Base-by-base conservation (phyloP, 2,888 invertebrate genomes). In the Trichopria drosophilae region DNA sequence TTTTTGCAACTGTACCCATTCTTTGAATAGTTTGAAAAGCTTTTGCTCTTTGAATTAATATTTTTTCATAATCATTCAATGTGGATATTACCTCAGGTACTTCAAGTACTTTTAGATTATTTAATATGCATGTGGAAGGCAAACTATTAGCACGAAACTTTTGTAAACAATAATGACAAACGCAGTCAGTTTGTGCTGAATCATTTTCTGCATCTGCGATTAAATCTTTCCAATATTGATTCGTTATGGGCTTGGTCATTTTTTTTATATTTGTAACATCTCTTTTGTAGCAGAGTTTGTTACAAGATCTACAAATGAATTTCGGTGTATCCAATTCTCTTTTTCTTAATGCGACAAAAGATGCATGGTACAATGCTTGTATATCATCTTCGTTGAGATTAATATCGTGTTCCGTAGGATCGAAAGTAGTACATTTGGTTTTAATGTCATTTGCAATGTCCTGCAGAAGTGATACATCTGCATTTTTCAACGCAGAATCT, bases 11-110 rank as follows among this genome's bases (percentile, higher is more conserved):
- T 6, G 70, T 59, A 35, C 55, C 61, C 62, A 71, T 64, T 34
- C 46, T 42, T 29, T 55, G 36, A n/a, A 72, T 58, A 2, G 65
- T 65, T 60, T 72, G 71, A 55, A 70, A 71, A 4, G 71, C 66
- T 61, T 69, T 71, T 13, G 68, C 67, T 52, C 63, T 43, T 53
- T 67, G 65, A 37, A 67, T 66, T 6, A 67, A 59, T 9, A 61
- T 57, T 55, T 57, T 62, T 54, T 68, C 60, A 49, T 55, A 62
- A 22, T 59, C 51, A 44, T 65, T 62, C n/a, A 46, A 47, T 5
- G n/a, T 22, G 6, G 15, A 16, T 18, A 66, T 53, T 51, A 57
- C 57, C 12, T 31, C 9, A 15, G 66, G 60, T 18, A 51, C 22
- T 6, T 20, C 6, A 6, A 45, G 24, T 18, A 55, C 52, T 15